phyloP scores from a whole-genome alignment of 1,140 invertebrate genomes.

The Ceratoteleas bidentatus region DNA sequence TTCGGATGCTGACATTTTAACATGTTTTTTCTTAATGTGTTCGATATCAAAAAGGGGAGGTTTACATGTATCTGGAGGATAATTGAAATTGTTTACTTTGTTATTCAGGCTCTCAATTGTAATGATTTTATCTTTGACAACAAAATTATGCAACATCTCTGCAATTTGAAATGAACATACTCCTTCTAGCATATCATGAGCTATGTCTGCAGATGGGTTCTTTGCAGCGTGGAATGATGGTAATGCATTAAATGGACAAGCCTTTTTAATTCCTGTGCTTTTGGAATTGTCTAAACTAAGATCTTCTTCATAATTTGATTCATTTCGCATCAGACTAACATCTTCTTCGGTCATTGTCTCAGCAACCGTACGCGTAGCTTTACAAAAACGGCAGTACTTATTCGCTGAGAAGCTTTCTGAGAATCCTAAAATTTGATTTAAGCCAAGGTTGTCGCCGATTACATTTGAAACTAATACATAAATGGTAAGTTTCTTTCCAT shows the following conservation, averaged over 20 bases:
- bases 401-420: conserved; percentile 13
- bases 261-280: conserved; percentile 2
- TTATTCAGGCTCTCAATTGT: not conserved
- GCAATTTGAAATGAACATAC: not conserved
- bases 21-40: conserved; percentile 5
- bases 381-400: conserved; percentile 15
- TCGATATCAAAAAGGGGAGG: not conserved
- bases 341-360: not conserved
- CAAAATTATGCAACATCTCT: not conserved
- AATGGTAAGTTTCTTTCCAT: not conserved
- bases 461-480: conserved; percentile 5
- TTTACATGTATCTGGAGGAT: not conserved
- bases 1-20: conserved; percentile 27
- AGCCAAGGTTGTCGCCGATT: conserved; percentile 15
- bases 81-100: not conserved
- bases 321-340: conserved; percentile 2
- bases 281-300: not conserved
- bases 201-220: not conserved
- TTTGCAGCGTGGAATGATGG: conserved; percentile 3
- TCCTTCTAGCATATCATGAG: not conserved
- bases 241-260: conserved; percentile 3
- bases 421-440: conserved; percentile 21
- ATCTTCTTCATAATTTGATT: conserved; percentile 5
- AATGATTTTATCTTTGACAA: not conserved
- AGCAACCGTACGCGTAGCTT: not conserved